Evolutionary conservation across 2,888 invertebrate genomes (phyloP).

Genomic region (Colostygia pectinataria): DNA sequence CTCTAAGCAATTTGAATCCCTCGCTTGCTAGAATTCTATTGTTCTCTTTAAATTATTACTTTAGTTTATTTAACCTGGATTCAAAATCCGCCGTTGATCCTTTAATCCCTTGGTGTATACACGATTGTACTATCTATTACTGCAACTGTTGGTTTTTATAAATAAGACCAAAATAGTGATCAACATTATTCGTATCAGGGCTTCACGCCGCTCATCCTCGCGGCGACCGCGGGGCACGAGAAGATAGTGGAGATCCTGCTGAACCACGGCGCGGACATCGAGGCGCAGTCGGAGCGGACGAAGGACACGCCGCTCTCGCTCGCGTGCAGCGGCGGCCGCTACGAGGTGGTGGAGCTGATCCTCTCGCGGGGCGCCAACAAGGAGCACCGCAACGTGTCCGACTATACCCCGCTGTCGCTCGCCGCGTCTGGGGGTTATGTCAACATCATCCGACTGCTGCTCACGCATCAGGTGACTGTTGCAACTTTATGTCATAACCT

Average conservation of each 20-base stretch:
- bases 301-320: conserved; percentile 99
- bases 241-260: conserved; percentile 95
- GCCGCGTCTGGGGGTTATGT: conserved; percentile 99
- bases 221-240: conserved; percentile 95
- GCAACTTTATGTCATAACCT: not conserved
- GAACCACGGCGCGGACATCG: conserved; percentile 97
- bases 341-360: conserved; percentile 96
- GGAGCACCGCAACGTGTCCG: conserved; percentile 98
- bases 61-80: no score
- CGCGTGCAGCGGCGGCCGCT: conserved; percentile 98
- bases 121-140: no score
- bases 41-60: no score
- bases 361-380: conserved; percentile 96
- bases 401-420: conserved; percentile 99
- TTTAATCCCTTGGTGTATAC: no score
- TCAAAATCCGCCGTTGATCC: no score
- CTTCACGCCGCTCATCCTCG: conserved; percentile 98
- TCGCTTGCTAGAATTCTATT: no score
- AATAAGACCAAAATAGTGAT: no score
- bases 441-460: conserved; percentile 96
- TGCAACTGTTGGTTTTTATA: no score
- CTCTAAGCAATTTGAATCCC: no score
- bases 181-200: conserved; percentile 77
- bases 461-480: conserved; percentile 88
- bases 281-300: conserved; percentile 99